phyloP scores from a whole-genome alignment of 2,797 vertebrate genomes.

The Vipera ursinii region DNA sequence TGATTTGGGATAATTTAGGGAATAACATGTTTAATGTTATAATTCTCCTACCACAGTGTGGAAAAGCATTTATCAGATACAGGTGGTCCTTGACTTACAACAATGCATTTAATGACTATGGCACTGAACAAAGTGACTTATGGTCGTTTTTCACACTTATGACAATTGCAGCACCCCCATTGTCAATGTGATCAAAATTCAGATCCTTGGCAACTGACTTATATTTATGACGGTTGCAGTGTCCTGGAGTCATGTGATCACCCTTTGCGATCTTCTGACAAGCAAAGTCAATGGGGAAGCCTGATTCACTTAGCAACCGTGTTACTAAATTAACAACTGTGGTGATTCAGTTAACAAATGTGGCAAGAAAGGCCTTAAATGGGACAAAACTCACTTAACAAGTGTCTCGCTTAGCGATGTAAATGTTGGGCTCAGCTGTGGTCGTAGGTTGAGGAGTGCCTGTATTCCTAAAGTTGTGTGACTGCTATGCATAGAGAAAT shows the following conservation, averaged over 20 bases:
- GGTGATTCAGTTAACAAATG: not conserved
- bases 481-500: constrained; percentile 4
- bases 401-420: not conserved
- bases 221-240: not conserved
- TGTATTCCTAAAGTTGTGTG: constrained; percentile 21
- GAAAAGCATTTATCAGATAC: constrained; percentile 19
- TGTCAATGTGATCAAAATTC: not conserved
- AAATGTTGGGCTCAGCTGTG: not conserved
- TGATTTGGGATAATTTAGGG: constrained; percentile 34
- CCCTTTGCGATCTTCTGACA: not conserved
- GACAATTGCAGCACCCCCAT: not conserved
- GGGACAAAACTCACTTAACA: not conserved
- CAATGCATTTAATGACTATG: not conserved
- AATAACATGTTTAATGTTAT: not conserved
- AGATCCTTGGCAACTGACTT: not conserved
- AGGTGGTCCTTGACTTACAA: not conserved
- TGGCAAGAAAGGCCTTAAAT: not conserved
- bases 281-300: not conserved
- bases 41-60: not conserved
- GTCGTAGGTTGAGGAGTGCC: not conserved
- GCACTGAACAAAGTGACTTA: not conserved
- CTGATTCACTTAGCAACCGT: not conserved
- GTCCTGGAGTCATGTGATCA: not conserved
- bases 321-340: not conserved
- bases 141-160: not conserved